Evolutionary conservation across 1,140 invertebrate genomes (phyloP), one percentile per base, ranked within the genome.

Genomic region (Akabosia matsudoensis): DNA sequence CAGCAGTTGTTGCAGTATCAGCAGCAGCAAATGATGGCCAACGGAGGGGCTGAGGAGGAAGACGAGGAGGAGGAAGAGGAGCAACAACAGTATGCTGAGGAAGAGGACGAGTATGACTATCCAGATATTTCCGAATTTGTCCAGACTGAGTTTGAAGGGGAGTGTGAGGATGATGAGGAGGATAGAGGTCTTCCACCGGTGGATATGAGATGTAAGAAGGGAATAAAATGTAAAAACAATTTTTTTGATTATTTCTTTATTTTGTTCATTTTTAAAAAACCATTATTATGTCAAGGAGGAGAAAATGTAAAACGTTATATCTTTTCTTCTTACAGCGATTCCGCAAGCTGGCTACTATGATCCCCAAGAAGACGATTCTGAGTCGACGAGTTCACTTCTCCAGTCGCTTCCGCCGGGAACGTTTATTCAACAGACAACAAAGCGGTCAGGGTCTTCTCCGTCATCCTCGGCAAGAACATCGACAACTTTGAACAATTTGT

Each of bases 111-210:
- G 61, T 28, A 67, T 22, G 61, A 67, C 28, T 67, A 67, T 22
- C 61, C 61, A 10, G 61, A 67, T 31, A 67, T 67, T 30, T 67
- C 61, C 22, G 61, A 67, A 30, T 67, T 67, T 31, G 61, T 67
- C 24, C 61, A 67, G 61, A 67, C 61, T 16, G 61, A 67, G 30
- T 67, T 67, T 22, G 61, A 67, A 1, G 61, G 28, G 7, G 61
- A 30, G 61, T 16, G 22, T 31, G 24, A 67, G 26, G 61, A 67
- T 30, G 61, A 67, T 31, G 61, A 67, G 30, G 24, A 67, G 61
- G 61, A 67, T 30, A 28, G 61, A n/a, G 61, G 61, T 10, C 61
- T 67, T 24, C 61, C 61, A 1, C 61, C 61, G 7, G 61, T 31
- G 10, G 30, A 31, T 7, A 67, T 7, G 24, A 67, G 61, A 67